phyloP scores from a whole-genome alignment of 2,113 vertebrate species.

The Ophthalmolycus amberensis region DNA sequence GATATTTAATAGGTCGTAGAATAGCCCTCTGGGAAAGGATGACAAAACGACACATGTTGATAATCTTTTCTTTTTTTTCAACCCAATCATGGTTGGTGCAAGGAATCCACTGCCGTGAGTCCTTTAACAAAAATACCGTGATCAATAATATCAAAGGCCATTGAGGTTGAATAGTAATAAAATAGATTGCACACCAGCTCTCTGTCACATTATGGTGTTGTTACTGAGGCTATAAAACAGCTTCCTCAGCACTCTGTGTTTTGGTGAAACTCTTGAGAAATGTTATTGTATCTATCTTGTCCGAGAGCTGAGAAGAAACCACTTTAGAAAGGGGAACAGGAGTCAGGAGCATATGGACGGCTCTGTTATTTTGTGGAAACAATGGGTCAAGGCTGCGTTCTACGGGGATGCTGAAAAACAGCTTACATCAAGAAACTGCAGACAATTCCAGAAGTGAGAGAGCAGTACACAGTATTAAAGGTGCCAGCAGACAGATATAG shows the following conservation, averaged over 20 bases:
- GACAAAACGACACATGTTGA: background rate
- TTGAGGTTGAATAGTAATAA: slow-evolving; percentile 24
- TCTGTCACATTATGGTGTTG: background rate
- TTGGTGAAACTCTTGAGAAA: slow-evolving; percentile 14
- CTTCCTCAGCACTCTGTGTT: slow-evolving; percentile 16
- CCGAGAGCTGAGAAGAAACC: slow-evolving; percentile 24
- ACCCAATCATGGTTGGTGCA: background rate
- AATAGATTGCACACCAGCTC: background rate
- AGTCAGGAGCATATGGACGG: slow-evolving; percentile 1
- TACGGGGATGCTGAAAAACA: background rate
- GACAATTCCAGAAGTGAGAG: background rate
- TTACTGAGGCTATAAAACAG: slow-evolving; percentile 10
- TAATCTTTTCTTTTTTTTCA: background rate
- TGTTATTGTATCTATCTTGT: background rate
- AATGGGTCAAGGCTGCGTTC: background rate
- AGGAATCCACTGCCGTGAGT: background rate
- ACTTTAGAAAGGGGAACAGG: background rate
- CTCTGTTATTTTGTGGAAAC: background rate
- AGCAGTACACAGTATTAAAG: background rate
- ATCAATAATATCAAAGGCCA: background rate
- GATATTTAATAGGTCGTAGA: background rate
- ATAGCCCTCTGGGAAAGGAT: background rate
- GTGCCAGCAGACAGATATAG: background rate
- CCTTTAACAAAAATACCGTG: slow-evolving; percentile 10
- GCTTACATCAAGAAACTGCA: background rate